Evolutionary conservation across 2,888 invertebrate species (phyloP), one percentile per base, ranked within the genome.

Genomic region (Matsumyia berberina): DNA sequence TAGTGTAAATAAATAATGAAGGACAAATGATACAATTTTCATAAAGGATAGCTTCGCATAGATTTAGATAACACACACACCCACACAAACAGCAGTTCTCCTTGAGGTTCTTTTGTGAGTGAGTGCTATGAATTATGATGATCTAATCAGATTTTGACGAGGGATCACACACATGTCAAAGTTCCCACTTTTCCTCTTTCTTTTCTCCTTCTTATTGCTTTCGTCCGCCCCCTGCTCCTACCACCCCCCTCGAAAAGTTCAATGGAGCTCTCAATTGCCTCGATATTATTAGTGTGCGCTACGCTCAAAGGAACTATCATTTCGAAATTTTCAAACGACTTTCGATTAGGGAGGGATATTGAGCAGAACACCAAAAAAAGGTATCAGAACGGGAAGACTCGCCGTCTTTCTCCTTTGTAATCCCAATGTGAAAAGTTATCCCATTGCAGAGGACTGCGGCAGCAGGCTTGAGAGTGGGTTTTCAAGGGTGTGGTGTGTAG

Each of bases 101-200:
- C 46, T 55, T 15, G 31, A 73, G 58, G 44, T 53, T 46, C 51
- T 39, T 39, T 53, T 46, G 37, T 60, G 4, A 24, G 2, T 24
- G 24, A 62, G 24, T 33, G 67, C 67, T 64, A 67, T 83, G 77
- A 77, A 73, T 78, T 77, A 83, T 83, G 72, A 83, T 83, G 72
- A 83, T 83, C 58, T 73, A 83, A 83, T 83, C 82, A 83, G 72
- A 77, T 83, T 67, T 67, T 73, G 82, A 78, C 78, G 67, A 83
- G 82, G 78, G 82, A 78, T 78, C 70, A 55, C 60, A 79, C 70
- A 83, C 77, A 83, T 62, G 77, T 73, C 72, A 78, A 60, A 77
- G 60, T 58, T 78, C 72, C 35, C 29, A 35, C 24, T 49, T 55
- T 55, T 35, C 24, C 35, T 8, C 5, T 37, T 24, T 72, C 17